Evolutionary conservation across 30 jellyfish, hydroid and myxozoan genomes (phyloP), one percentile per base, ranked within the genome.

Genomic region (Pseudorhiza aurosa): DNA sequence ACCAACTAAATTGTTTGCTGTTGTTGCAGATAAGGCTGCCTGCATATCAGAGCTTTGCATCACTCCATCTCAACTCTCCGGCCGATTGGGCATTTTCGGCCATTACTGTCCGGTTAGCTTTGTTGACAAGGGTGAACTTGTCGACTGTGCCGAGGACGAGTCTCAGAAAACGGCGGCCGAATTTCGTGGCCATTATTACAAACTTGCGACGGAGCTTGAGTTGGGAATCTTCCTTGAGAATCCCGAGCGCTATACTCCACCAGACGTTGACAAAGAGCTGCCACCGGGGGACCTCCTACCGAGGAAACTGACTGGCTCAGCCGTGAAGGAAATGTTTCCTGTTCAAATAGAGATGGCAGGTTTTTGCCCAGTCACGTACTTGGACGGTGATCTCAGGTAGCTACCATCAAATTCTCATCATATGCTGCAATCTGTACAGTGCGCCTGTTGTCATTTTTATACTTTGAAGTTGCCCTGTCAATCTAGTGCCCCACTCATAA

Each of bases 81-180:
- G 95, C 6, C 95, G 97, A 1, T 77, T 93, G 22, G 99, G 97
- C 18, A 78, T 81, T 25, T 81, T 68, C 35, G 96, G 87, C 2
- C 96, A 93, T 33, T 93, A 93, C 82, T 93, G 99, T 69, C 99
- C 99, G 27, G 99, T 93, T 21, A 93, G 97, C 77, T 62, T 69
- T 37, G 89, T 79, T 18, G 88, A 72, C 30, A 70, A 50, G 14
- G 91, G 83, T 25, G 97, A 93, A 77, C 88, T 93, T 18, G 95
- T 80, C 28, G 96, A 93, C 65, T 93, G 99, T 39, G 57, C 82
- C 24, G 70, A 57, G 22, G 88, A 69, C 9, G 81, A 51, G 9
- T 27, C 95, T 7, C 82, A 62, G 59, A 75, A 68, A 33, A 64
- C 63, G 18, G 96, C 93, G 33, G 99, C 99, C 19, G 99, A 93